phyloP scores from a whole-genome alignment of 2,113 vertebrate genomes.

The Bufo gargarizans region DNA sequence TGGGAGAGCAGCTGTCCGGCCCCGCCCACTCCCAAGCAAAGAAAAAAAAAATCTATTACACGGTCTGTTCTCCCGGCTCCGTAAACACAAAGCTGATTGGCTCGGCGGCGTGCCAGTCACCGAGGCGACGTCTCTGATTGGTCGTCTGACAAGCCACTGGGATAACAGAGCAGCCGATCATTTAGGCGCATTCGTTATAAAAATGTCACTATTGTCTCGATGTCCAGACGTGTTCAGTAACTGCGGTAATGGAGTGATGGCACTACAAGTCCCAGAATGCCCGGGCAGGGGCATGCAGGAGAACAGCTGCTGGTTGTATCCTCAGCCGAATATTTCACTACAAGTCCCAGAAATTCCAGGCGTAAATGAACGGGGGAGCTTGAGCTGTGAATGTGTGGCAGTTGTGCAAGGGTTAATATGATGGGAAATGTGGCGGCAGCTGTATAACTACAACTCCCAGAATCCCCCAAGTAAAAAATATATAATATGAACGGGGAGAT shows the following conservation, averaged over 20 bases:
- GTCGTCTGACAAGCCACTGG: background rate
- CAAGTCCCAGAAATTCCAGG: background rate
- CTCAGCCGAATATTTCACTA: background rate
- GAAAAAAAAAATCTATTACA: background rate
- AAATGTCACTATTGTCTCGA: background rate
- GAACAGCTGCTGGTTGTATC: background rate
- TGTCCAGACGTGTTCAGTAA: background rate
- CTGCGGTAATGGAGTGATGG: background rate
- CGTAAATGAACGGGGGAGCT: too few species aligned
- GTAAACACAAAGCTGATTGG: slow-evolving; percentile 15
- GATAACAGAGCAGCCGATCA: background rate
- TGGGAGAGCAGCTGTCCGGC: slow-evolving; percentile 50
- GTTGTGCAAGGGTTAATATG: too few species aligned
- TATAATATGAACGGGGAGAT: background rate
- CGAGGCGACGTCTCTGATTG: slow-evolving; percentile 54
- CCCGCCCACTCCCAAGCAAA: slow-evolving; percentile 16
- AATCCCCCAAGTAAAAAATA: too few species aligned
- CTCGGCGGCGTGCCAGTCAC: background rate
- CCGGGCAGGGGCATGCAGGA: background rate
- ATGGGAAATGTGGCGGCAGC: background rate
- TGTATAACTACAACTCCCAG: slow-evolving; percentile 4
- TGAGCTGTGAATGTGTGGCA: too few species aligned
- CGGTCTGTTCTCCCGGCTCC: background rate
- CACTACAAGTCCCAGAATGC: slow-evolving; percentile 15
- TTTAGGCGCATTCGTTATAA: background rate